Conservation (phyloP, 2,888 invertebrate genomes). For the Oligia fasciuncula region DNA sequence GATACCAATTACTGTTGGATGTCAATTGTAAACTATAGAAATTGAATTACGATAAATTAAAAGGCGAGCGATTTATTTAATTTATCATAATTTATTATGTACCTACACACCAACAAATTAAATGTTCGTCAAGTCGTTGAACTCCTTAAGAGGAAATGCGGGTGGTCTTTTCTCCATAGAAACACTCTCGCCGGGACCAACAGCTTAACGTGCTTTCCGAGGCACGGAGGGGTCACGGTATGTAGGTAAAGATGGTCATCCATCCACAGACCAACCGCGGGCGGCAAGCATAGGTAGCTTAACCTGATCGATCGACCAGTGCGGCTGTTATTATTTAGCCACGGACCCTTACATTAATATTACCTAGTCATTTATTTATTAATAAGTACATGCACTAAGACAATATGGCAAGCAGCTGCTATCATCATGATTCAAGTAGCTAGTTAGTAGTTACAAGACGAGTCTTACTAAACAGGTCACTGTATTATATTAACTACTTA, state of each 20-base stretch:
- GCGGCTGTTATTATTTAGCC: too few species aligned
- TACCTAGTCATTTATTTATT: too few species aligned
- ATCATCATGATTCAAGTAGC: constrained; percentile 27
- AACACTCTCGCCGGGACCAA: too few species aligned
- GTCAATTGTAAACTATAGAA: constrained; percentile 31
- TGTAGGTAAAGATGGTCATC: too few species aligned
- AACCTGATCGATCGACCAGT: too few species aligned
- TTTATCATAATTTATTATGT: constrained; percentile 10
- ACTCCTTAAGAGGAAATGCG: background rate
- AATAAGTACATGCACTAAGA: constrained; percentile 10
- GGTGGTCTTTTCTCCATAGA: too few species aligned
- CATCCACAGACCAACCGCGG: too few species aligned
- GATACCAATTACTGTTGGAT: constrained; percentile 42
- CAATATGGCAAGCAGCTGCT: constrained; percentile 57
- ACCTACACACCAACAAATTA: background rate
- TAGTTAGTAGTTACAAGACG: constrained; percentile 27
- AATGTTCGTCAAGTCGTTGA: background rate
- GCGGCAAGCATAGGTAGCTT: too few species aligned
- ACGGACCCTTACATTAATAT: too few species aligned
- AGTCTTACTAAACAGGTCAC: constrained; percentile 61
- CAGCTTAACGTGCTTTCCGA: too few species aligned
- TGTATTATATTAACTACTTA: constrained; percentile 58
- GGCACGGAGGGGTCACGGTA: too few species aligned
- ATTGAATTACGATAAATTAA: constrained; percentile 20
- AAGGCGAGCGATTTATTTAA: background rate